phyloP scores from a whole-genome alignment of 2,888 invertebrate genomes.

The Phaedon cochleariae region DNA sequence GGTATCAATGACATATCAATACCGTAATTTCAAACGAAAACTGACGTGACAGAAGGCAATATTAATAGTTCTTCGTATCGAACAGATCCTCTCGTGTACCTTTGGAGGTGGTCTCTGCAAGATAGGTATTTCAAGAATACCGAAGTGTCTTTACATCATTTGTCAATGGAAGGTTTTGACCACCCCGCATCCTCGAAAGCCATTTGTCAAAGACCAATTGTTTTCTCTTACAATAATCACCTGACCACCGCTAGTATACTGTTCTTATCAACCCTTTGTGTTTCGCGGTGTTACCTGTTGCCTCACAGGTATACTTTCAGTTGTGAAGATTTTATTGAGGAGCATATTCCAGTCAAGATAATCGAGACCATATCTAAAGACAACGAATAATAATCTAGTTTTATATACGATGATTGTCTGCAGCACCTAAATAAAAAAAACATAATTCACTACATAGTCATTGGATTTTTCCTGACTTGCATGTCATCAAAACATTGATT shows the following conservation, averaged over 20 bases:
- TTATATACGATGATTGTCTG: too few relatives aligned
- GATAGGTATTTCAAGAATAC: slow-evolving; percentile 49
- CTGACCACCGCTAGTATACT: slow-evolving; percentile 50
- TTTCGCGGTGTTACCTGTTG: slow-evolving; percentile 35
- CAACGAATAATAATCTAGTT: too few relatives aligned
- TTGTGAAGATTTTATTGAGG: too few relatives aligned
- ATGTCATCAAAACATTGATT: too few relatives aligned
- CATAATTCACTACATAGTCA: too few relatives aligned
- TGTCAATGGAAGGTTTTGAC: slow-evolving; percentile 59
- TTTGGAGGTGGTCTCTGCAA: slow-evolving; percentile 58
- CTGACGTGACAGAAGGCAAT: slow-evolving; percentile 49
- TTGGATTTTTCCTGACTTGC: too few relatives aligned
- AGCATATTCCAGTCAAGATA: too few relatives aligned
- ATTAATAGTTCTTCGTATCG: slow-evolving; percentile 49
- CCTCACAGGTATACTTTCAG: too few relatives aligned
- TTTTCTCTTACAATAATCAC: slow-evolving; percentile 52
- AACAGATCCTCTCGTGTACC: slow-evolving; percentile 48
- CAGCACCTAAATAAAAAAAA: too few relatives aligned
- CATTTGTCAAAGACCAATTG: slow-evolving; percentile 62
- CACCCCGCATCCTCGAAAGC: slow-evolving; percentile 61
- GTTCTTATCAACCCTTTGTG: slow-evolving; percentile 51
- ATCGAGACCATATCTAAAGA: too few relatives aligned
- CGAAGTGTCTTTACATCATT: slow-evolving; percentile 61
- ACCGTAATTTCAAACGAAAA: slow-evolving; percentile 47
- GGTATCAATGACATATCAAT: slow-evolving; percentile 46